Conservation (phyloP, 2,888 invertebrate genomes). For the Diabrotica balteata region DNA sequence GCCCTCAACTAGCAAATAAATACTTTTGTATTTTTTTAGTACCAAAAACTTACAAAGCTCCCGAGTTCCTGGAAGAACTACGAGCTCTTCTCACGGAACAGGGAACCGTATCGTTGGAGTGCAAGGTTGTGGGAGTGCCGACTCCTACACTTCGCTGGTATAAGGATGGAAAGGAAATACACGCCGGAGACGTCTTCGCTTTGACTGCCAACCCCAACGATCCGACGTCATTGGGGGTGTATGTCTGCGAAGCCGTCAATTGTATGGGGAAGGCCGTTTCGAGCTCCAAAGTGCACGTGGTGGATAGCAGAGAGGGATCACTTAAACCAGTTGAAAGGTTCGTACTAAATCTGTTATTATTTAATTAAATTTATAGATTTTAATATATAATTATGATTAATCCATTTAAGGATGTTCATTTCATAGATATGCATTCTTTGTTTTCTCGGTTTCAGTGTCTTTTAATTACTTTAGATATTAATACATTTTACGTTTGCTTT, state of each 20-base stretch:
- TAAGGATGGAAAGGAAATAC: conserved; percentile 87
- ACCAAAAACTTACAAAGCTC: conserved; percentile 87
- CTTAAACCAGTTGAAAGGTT: conserved; percentile 74
- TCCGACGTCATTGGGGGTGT: conserved; percentile 85
- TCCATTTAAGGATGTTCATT: too few species aligned
- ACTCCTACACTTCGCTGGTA: conserved; percentile 75
- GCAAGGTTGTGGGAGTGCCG: conserved; percentile 91
- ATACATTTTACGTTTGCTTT: too few species aligned
- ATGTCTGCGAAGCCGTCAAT: conserved; percentile 87
- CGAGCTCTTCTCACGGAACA: conserved; percentile 84
- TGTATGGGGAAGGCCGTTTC: conserved; percentile 88
- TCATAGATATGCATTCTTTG: too few species aligned
- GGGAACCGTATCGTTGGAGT: conserved; percentile 89
- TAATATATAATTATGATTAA: too few species aligned
- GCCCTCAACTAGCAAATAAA: too few species aligned
- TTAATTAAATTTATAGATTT: too few species aligned
- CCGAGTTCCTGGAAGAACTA: conserved; percentile 86
- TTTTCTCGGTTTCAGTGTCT: too few species aligned
- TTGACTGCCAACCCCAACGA: conserved; percentile 84
- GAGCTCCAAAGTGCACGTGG: conserved; percentile 83
- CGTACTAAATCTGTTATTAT: neutral
- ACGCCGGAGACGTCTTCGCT: conserved; percentile 89
- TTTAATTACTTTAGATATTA: too few species aligned
- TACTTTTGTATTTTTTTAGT: conserved; percentile 62
- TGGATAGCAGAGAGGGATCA: conserved; percentile 77